Evolutionary conservation across 2,113 vertebrate genomes (phyloP).

Genomic region (Aepyceros melampus): DNA sequence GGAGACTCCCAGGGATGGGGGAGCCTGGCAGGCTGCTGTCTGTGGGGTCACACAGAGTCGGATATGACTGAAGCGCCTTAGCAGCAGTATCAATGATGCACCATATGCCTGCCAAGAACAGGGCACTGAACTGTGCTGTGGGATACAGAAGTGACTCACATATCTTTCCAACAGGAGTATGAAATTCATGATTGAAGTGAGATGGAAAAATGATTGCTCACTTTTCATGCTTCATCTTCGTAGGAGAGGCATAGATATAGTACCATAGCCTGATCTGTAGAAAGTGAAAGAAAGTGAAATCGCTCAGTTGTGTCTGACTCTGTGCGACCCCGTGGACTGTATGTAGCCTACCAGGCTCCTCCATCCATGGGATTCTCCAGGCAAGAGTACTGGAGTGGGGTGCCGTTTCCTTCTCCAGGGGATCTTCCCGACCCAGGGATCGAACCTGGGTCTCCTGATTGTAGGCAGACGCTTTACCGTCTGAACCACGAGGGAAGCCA

Average conservation of each 20-base stretch:
- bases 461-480: background rate
- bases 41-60: rapidly evolving
- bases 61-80: background rate
- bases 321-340: background rate
- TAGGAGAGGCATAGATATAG: background rate
- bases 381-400: background rate
- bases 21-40: background rate
- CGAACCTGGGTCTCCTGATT: background rate
- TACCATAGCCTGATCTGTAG: background rate
- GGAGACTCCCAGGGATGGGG: no score
- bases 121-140: background rate
- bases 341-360: background rate
- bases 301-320: background rate
- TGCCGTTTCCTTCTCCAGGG: background rate
- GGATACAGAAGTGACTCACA: background rate
- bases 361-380: background rate
- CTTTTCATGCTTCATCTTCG: background rate
- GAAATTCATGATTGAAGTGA: background rate
- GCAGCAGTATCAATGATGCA: background rate
- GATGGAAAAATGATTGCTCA: background rate
- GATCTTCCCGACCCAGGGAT: background rate
- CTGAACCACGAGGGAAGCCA: background rate
- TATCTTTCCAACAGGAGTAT: background rate
- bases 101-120: background rate
- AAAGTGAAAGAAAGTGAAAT: background rate